Percentiles rank a stretch among this genome's conserved stretches.
Evolutionary conservation across 1,140 invertebrate species (phyloP).

Genomic region (Marisa cornuarietis): DNA sequence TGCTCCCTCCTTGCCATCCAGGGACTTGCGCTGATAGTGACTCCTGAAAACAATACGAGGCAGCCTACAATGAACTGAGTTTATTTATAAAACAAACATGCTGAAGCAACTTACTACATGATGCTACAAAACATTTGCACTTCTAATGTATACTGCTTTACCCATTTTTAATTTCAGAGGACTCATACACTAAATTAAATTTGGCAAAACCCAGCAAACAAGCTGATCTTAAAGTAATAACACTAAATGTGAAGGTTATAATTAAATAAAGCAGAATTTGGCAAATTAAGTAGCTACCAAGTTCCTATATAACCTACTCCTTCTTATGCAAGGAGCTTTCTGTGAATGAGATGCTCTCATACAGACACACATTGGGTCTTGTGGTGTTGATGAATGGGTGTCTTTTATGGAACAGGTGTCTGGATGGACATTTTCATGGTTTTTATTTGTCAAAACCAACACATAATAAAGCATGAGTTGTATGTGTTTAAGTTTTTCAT

Average conservation of each 20-base stretch:
- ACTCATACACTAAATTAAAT: background rate
- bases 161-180: background rate
- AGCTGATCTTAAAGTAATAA: no score
- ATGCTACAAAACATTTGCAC: background rate
- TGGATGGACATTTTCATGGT: no score
- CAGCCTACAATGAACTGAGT: background rate
- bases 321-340: background rate
- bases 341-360: background rate
- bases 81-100: background rate
- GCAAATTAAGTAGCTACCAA: background rate
- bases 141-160: background rate
- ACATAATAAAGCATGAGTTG: no score
- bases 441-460: no score
- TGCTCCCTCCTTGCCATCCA: constrained; percentile 39
- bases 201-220: no score
- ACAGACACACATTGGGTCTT: no score
- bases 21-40: constrained; percentile 56
- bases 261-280: background rate
- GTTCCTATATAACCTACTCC: background rate
- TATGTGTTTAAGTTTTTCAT: no score
- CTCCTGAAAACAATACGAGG: constrained; percentile 41
- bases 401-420: no score
- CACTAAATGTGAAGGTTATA: no score
- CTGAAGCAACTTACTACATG: background rate
- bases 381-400: no score